Percentiles rank a stretch among this genome's conserved stretches.
Conservation (phyloP, 2,797 vertebrate species). For the Xenentodon cancila region DNA sequence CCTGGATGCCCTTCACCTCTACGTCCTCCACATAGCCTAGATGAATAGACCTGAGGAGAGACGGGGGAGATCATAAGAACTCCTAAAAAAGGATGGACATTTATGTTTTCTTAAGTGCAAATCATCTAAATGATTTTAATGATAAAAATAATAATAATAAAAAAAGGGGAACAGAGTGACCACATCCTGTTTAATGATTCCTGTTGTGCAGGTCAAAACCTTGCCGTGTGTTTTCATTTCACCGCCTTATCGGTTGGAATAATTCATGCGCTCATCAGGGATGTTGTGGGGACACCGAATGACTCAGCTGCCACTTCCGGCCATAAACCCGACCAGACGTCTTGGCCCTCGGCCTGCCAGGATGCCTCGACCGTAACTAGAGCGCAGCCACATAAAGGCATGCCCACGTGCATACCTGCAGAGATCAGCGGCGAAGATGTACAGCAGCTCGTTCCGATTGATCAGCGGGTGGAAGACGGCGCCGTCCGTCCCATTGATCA, state of each 20-base stretch:
- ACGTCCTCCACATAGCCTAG: conserved; percentile 80
- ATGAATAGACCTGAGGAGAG: conserved; percentile 80
- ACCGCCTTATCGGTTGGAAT: conserved; percentile 18
- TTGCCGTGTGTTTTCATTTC: not conserved
- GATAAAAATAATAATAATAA: not conserved
- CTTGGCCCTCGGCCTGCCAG: not conserved
- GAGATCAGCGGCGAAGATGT: conserved; percentile 87
- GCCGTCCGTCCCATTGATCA: conserved; percentile 88
- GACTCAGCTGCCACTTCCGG: conserved; percentile 19
- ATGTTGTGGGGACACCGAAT: not conserved
- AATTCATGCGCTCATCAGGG: conserved; percentile 28
- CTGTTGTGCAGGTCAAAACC: not conserved
- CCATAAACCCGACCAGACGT: not conserved
- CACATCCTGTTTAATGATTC: conserved; percentile 9
- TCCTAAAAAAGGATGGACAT: not conserved
- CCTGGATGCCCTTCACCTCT: conserved; percentile 85
- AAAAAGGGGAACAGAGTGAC: not conserved
- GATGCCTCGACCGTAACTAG: conserved; percentile 50
- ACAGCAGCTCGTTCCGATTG: conserved; percentile 83
- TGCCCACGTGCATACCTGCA: conserved; percentile 76
- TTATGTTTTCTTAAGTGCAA: no score
- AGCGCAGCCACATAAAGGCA: not conserved
- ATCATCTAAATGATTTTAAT: not conserved
- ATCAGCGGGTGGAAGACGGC: conserved; percentile 86
- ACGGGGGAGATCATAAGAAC: not conserved